These are phyloP conservation scores for Heliangelus exortis DNA, from an alignment of 2,797 vertebrate genomes.

Conservation along the genomic window DNA sequence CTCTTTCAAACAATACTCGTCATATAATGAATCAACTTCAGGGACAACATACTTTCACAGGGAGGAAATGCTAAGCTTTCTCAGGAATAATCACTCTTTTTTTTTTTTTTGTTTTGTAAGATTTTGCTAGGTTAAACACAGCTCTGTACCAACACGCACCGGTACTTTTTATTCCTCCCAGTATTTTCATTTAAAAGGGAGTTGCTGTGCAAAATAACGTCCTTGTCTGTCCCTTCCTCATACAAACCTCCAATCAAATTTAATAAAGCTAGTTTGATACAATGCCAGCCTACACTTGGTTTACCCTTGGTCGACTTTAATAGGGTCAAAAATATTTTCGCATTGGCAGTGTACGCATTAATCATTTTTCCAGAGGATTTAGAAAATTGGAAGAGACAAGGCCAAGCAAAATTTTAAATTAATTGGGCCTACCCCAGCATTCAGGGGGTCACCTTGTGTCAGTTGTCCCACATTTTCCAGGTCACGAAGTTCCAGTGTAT, in stretches of 20 bases:
- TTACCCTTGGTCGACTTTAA: slow-evolving; percentile 99
- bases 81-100: slow-evolving; percentile 37
- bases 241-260: slow-evolving; percentile 92
- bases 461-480: slow-evolving; percentile 87
- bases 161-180: slow-evolving; percentile 79
- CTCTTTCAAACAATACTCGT: background rate
- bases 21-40: slow-evolving; percentile 44
- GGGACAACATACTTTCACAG: background rate
- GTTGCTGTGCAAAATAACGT: slow-evolving; percentile 90
- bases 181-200: slow-evolving; percentile 82
- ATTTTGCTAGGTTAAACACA: slow-evolving; percentile 69
- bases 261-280: slow-evolving; percentile 97
- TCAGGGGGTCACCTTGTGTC: slow-evolving; percentile 88
- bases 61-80: background rate
- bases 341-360: slow-evolving; percentile 92
- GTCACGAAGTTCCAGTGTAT: slow-evolving; percentile 84
- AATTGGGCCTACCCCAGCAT: slow-evolving; percentile 89
- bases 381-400: slow-evolving; percentile 94
- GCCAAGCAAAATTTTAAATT: slow-evolving; percentile 93
- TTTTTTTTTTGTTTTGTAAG: slow-evolving; percentile 49
- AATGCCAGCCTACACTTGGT: slow-evolving; percentile 93
- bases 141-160: slow-evolving; percentile 36
- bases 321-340: slow-evolving; percentile 98
- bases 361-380: slow-evolving; percentile 96
- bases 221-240: slow-evolving; percentile 91